Base-by-base conservation (phyloP, 2,888 invertebrate species). In the Cerceris rybyensis region DNA sequence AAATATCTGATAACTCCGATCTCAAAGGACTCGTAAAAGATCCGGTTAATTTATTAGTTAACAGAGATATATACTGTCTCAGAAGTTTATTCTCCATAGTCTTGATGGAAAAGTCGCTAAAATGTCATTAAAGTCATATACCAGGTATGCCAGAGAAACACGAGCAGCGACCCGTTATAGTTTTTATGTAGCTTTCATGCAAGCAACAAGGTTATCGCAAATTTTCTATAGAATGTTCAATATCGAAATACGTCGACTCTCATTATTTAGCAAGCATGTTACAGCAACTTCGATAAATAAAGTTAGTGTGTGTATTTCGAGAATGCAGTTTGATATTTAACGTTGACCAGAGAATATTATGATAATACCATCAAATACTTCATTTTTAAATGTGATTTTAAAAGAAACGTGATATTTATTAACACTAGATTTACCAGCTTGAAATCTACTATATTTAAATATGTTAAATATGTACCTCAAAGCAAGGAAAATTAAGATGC, bases 171-270 rank as follows among this genome's bases (percentile, higher is more conserved):
- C 28, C 54, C 54, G 42, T 57, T 55, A 55, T 13, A n/a, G 57
- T 55, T 57, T 57, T 66, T 57, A 55, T 16, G 57, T 46, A 28
- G 8, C 55, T 66, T 46, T 57, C 17, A 28, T 43, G 8, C 28
- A 57, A 41, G 16, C 17, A 55, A 50, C 39, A 28, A 11, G n/a
- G 28, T 63, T 50, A 50, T 39, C 4, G 28, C 16, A 6, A 50
- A 55, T 66, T 66, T 55, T 17, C 7, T n/a, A 14, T 28, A 43
- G 2, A 42, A 55, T 14, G 43, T 55, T 14, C 54, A 13, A 55
- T 14, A 46, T 66, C 28, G 16, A 13, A 39, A 55, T 43, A 13
- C 14, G 17, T 55, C 14, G 14, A n/a, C 9, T 14, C 6, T 11
- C 42, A 43, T 43, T 65, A 13, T 9, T 7, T 11, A 54, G 6